Evolutionary conservation across 2,113 vertebrate species (phyloP).

Genomic region (Phasianus colchicus): DNA sequence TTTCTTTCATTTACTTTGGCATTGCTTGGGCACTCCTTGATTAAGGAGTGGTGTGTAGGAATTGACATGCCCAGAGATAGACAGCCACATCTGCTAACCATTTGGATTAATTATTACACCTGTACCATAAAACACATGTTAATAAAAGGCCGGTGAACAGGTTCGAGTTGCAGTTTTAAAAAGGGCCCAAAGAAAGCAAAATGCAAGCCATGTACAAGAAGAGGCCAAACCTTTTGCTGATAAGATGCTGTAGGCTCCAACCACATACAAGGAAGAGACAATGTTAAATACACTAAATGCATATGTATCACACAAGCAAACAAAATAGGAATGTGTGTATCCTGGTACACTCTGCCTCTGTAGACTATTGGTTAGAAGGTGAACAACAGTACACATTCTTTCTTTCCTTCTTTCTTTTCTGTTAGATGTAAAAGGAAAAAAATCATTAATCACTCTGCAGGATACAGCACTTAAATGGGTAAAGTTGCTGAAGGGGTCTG

Average conservation of each 20-base stretch:
- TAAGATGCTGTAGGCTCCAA: background rate
- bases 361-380: slow-evolving; percentile 52
- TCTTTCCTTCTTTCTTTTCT: slow-evolving; percentile 43
- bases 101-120: slow-evolving; percentile 83
- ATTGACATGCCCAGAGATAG: slow-evolving; percentile 74
- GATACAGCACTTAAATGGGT: slow-evolving; percentile 76
- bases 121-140: slow-evolving; percentile 80
- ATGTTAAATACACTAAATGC: background rate
- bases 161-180: slow-evolving; percentile 55
- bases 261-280: background rate
- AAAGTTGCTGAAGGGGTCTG: slow-evolving; percentile 78
- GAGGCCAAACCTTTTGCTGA: background rate
- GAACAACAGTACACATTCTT: slow-evolving; percentile 13
- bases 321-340: background rate
- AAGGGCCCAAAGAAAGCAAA: slow-evolving; percentile 46
- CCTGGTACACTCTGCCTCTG: slow-evolving; percentile 18
- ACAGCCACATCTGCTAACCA: slow-evolving; percentile 81
- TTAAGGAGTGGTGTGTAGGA: slow-evolving; percentile 71
- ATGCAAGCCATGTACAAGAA: background rate
- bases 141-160: slow-evolving; percentile 72
- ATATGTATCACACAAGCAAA: background rate
- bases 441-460: slow-evolving; percentile 81
- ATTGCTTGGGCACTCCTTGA: slow-evolving; percentile 76
- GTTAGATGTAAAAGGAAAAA: slow-evolving; percentile 75
- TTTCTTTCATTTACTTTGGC: slow-evolving; percentile 84